A percentile compares a stretch with the other conserved stretches of the same genome.
Evolutionary conservation across 2,797 vertebrate genomes (phyloP).

Genomic region (Peromyscus melanophrys): DNA sequence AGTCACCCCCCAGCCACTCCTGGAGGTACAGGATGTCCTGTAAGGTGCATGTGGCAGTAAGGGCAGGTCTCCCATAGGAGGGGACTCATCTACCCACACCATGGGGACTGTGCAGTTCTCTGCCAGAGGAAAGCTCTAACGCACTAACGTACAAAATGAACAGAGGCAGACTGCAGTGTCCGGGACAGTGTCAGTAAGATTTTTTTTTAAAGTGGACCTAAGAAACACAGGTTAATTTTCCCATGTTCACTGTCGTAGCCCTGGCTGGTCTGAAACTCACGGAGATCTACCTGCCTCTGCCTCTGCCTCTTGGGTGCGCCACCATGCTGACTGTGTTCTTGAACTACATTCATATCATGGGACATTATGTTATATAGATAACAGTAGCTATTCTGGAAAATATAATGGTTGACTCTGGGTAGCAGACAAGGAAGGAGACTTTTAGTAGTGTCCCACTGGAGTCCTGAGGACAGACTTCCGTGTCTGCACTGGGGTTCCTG

Average conservation of each 20-base stretch:
- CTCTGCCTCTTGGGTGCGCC: not conserved
- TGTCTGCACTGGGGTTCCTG: not conserved
- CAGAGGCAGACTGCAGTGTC: not conserved
- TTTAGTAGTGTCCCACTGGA: not conserved
- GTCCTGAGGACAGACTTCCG: not conserved
- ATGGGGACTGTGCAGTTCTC: rapidly evolving
- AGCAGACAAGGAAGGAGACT: not conserved
- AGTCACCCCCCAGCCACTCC: not conserved
- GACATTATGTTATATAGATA: not conserved
- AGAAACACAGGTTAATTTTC: conserved; percentile 17
- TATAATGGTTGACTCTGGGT: not conserved
- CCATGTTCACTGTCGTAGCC: not conserved
- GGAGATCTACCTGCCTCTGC: not conserved
- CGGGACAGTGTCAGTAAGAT: not conserved
- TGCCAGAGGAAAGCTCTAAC: not conserved
- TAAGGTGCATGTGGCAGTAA: not conserved
- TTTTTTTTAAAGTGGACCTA: conserved; percentile 3
- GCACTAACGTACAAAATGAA: not conserved
- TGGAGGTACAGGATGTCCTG: not conserved
- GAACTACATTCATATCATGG: not conserved
- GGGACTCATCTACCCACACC: not conserved
- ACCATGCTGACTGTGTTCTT: not conserved
- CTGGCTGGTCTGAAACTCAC: not conserved
- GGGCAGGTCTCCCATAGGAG: not conserved
- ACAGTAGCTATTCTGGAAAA: not conserved